These are phyloP conservation scores for human DNA, from an alignment of 2,113 vertebrate species.

Conservation along the genomic window DNA sequence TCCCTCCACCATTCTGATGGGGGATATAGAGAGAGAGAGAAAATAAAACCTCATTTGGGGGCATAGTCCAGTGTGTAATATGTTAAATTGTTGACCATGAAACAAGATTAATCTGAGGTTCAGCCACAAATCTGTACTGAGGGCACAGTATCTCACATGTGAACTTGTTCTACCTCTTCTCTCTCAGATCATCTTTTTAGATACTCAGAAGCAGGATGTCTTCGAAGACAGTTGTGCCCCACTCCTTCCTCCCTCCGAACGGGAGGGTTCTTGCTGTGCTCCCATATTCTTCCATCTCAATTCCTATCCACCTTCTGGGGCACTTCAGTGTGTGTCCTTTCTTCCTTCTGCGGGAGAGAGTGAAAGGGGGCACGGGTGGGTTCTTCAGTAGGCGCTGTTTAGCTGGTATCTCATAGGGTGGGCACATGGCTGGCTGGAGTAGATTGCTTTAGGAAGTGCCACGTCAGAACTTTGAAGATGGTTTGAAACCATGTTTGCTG, in stretches of 20 bases:
- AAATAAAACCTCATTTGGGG: background rate
- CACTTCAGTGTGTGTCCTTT: background rate
- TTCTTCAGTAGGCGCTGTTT: no score
- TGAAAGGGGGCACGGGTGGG: no score
- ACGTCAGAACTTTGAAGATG: background rate
- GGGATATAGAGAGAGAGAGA: rapidly evolving
- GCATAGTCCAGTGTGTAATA: background rate
- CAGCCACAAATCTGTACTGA: background rate
- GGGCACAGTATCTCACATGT: background rate
- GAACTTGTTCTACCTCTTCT: background rate
- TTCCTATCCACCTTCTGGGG: background rate
- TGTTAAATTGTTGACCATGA: background rate
- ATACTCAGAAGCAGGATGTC: background rate
- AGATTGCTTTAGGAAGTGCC: background rate
- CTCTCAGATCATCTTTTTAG: background rate
- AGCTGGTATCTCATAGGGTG: background rate
- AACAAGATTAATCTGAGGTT: background rate
- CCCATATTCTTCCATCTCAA: background rate
- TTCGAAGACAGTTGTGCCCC: background rate
- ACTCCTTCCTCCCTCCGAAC: background rate
- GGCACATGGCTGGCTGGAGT: background rate
- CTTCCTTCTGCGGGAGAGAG: background rate
- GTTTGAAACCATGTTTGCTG: background rate
- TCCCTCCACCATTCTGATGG: background rate
- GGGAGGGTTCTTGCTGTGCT: background rate